These are phyloP conservation scores for Harmothoe impar DNA, from an alignment of 2,888 invertebrate genomes.

Conservation along the genomic window DNA sequence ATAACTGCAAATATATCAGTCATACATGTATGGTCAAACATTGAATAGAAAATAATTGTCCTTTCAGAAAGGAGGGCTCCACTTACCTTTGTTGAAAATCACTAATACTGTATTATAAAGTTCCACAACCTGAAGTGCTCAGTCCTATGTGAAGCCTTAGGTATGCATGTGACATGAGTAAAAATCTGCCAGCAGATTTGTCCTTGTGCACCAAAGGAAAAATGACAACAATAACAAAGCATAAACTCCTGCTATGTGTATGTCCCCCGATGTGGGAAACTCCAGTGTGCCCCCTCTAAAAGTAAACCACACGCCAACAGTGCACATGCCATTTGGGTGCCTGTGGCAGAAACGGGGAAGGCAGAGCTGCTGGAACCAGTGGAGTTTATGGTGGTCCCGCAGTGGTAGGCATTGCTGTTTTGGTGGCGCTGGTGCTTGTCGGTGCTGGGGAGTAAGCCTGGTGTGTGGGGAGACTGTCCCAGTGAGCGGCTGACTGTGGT, in stretches of 20 bases:
- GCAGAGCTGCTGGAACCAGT: constrained; percentile 20
- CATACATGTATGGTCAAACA: too few species aligned
- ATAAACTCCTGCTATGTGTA: background rate
- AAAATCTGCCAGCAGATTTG: constrained; percentile 26
- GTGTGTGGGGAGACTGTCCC: constrained; percentile 5
- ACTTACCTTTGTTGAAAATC: too few species aligned
- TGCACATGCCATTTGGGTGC: background rate
- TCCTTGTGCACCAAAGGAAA: background rate
- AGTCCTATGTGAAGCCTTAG: too few species aligned
- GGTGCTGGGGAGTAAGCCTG: background rate
- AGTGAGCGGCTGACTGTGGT: background rate
- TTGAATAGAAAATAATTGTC: too few species aligned
- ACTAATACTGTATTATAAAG: too few species aligned
- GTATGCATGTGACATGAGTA: too few species aligned
- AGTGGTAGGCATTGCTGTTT: constrained; percentile 2
- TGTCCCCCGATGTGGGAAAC: background rate
- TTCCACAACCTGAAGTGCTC: too few species aligned
- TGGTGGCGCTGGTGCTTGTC: background rate
- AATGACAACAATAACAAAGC: background rate
- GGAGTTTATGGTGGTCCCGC: background rate
- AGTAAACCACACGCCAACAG: background rate
- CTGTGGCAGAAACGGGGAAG: background rate
- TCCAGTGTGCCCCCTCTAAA: constrained; percentile 4
- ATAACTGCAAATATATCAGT: too few species aligned
- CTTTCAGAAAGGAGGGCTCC: too few species aligned